Conservation (phyloP, 2,113 vertebrate species). For the Mesocricetus auratus region DNA sequence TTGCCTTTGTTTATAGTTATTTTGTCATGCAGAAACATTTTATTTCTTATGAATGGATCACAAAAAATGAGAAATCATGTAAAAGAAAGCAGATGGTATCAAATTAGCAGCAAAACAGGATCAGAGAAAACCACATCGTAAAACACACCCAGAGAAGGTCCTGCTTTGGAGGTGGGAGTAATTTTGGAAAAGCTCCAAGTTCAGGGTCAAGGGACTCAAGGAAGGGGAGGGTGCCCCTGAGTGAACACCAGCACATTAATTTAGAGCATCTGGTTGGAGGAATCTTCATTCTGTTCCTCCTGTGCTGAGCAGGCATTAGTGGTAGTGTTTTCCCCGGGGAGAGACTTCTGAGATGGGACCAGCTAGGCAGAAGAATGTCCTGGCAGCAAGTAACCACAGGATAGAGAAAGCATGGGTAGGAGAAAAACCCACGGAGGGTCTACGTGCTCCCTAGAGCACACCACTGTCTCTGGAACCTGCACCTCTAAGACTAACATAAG, state of each 20-base stretch:
- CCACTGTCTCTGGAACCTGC: background rate
- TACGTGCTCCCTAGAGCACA: background rate
- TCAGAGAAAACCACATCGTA: slow-evolving; percentile 38
- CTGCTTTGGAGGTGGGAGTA: background rate
- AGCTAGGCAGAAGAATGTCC: background rate
- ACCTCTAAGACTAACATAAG: background rate
- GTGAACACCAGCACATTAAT: background rate
- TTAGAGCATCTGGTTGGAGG: background rate
- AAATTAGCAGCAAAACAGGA: slow-evolving; percentile 27
- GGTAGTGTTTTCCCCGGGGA: background rate
- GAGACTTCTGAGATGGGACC: background rate
- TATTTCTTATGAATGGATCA: slow-evolving; percentile 48
- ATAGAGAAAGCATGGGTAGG: background rate
- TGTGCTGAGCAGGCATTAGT: background rate
- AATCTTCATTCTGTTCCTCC: background rate
- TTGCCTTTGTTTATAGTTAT: slow-evolving; percentile 33
- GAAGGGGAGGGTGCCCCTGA: background rate
- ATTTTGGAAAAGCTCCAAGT: slow-evolving; percentile 20
- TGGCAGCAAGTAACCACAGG: background rate
- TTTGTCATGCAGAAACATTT: slow-evolving; percentile 45
- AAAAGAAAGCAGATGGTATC: slow-evolving; percentile 52
- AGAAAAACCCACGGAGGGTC: background rate
- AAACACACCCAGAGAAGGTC: slow-evolving; percentile 1
- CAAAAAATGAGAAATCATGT: background rate
- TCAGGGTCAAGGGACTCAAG: slow-evolving; percentile 1